Conservation (phyloP, 1,140 invertebrate genomes). For the Atopsyche davidsoni region DNA sequence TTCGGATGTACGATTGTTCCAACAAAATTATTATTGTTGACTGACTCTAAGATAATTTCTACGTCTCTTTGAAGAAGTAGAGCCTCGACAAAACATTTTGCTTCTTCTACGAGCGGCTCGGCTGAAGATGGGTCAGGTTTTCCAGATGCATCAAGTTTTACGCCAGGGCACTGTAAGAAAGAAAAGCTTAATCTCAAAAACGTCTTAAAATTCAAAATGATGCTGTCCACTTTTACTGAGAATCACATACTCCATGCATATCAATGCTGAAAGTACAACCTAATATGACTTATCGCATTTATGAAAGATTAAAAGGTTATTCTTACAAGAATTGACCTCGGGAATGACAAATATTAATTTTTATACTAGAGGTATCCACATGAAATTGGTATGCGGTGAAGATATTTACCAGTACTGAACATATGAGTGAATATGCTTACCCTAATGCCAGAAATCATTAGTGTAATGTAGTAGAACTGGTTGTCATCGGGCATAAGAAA, state of each 20-base stretch:
- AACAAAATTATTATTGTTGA: constrained; percentile 89
- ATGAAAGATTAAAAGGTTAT: no score
- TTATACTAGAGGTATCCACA: no score
- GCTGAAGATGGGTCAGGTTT: constrained; percentile 54
- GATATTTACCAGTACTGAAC: no score
- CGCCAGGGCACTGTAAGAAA: constrained; percentile 59
- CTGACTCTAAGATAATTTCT: constrained; percentile 84
- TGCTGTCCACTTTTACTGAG: neutral
- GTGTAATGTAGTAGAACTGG: constrained; percentile 77
- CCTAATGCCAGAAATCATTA: constrained; percentile 92
- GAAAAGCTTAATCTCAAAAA: neutral
- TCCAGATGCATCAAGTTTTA: constrained; percentile 62
- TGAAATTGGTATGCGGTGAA: no score
- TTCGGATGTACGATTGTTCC: constrained; percentile 91
- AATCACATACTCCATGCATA: no score
- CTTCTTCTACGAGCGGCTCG: constrained; percentile 46
- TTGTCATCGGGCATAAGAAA: constrained; percentile 58
- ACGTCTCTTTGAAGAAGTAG: constrained; percentile 90
- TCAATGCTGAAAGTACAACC: no score
- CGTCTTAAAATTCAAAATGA: neutral
- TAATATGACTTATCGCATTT: no score
- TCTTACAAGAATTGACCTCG: no score
- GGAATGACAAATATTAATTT: no score
- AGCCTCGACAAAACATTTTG: constrained; percentile 79
- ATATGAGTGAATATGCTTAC: constrained; percentile 49